Evolutionary conservation across 1,140 invertebrate genomes (phyloP), one percentile per base, ranked within the genome.

Genomic region (Drosophila novamexicana): DNA sequence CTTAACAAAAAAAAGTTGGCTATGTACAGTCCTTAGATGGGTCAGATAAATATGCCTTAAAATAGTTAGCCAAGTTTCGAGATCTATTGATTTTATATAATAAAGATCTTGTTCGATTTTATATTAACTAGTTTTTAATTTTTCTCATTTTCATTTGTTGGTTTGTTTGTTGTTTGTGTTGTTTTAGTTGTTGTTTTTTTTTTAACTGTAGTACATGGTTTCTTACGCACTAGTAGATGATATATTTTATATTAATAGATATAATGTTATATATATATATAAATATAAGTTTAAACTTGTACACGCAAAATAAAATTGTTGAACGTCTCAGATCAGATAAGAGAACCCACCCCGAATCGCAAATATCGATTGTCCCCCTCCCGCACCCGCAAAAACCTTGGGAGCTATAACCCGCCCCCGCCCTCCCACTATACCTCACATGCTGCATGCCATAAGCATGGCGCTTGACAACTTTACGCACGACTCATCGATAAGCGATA

Each of bases 51-150:
- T 29, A 29, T 29, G 5, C 22, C 0, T 29, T 29, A 29, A 29
- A 29, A 29, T 29, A 29, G 3, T 4, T 29, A 29, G 22, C 22
- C 22, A 29, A 29, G 22, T 29, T 29, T 29, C 22, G 22, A 29
- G 22, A 29, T 29, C 7, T 8, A 9, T 49, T 9, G 18, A 14
- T 7, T 29, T n/a, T n/a, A 5, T 53, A 4, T 14, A 47, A 47
- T 64, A 64, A 37, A 9, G 59, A n/a, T 14, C 16, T 18, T 36
- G 49, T 45, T 58, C 8, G 18, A 61, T 80, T 75, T 73, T 83
- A 72, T 83, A 88, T 88, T 88, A 88, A 88, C 84, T 88, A 88
- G 73, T 80, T 88, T 86, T 88, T 88, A 89, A 80, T 89, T 83
- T 63, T 86, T 83, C 73, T 83, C 73, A 77, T 83, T 86, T 88